These are phyloP conservation scores for Rhadinocentrus ornatus DNA, from an alignment of 2,797 vertebrate genomes.

Conservation along the genomic window DNA sequence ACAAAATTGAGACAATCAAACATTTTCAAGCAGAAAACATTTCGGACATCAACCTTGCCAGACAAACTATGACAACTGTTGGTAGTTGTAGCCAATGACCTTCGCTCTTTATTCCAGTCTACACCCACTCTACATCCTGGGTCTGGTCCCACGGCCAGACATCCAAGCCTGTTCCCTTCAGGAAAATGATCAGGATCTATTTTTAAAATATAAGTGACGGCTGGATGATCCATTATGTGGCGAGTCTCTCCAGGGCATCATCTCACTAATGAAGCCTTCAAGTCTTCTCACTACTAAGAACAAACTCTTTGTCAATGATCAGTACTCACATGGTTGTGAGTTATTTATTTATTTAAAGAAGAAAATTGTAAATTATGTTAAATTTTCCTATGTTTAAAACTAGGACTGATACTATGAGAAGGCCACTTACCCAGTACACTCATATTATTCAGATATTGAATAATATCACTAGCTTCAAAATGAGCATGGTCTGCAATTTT, in stretches of 20 bases:
- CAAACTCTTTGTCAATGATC: not conserved
- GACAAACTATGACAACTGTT: not conserved
- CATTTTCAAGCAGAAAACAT: slow-evolving; percentile 8
- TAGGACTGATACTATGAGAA: too few species aligned
- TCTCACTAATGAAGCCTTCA: not conserved
- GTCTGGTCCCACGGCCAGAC: slow-evolving; percentile 12
- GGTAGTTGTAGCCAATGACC: slow-evolving; percentile 28
- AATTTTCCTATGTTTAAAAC: too few species aligned
- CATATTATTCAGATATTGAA: not conserved
- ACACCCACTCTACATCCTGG: slow-evolving; percentile 15
- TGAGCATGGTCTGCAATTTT: slow-evolving; percentile 29
- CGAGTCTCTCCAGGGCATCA: slow-evolving; percentile 4
- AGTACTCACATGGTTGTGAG: not conserved
- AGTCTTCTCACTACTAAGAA: not conserved
- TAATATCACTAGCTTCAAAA: not conserved
- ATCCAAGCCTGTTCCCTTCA: slow-evolving; percentile 49
- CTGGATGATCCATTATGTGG: slow-evolving; percentile 62
- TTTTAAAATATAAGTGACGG: slow-evolving; percentile 61
- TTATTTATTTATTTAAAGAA: too few species aligned
- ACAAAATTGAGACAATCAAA: slow-evolving; percentile 9
- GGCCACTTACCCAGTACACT: not conserved
- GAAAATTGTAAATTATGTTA: too few species aligned
- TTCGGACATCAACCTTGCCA: not conserved
- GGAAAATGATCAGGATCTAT: slow-evolving; percentile 67
- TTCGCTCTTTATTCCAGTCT: slow-evolving; percentile 56